Conservation (phyloP, 1,140 invertebrate genomes). For the Epicauta chinensis region DNA sequence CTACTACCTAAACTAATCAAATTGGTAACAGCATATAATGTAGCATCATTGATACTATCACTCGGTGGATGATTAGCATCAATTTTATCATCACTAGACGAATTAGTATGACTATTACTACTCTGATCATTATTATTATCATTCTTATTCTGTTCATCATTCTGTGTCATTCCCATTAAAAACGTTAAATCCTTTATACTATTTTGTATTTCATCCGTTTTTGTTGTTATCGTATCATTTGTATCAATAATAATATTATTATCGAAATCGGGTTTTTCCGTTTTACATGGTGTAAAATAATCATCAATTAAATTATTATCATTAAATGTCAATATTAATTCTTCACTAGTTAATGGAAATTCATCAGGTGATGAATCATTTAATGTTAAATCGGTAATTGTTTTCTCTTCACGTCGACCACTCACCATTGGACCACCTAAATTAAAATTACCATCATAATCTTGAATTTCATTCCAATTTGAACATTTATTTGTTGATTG, state of each 20-base stretch:
- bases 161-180: slow-evolving; percentile 3
- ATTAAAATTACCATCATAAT: slow-evolving; percentile 5
- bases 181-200: slow-evolving; percentile 3
- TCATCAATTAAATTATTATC: slow-evolving; percentile 12
- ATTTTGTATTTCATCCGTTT: slow-evolving; percentile 7
- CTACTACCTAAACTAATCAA: background rate
- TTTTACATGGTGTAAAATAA: slow-evolving; percentile 7
- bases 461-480: too few relatives aligned
- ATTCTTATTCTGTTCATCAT: background rate
- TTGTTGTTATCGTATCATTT: background rate
- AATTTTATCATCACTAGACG: too few relatives aligned
- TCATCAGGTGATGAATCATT: slow-evolving; percentile 3
- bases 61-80: too few relatives aligned
- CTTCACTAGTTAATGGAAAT: background rate
- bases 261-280: slow-evolving; percentile 9
- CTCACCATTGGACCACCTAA: slow-evolving; percentile 8
- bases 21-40: slow-evolving; percentile 6
- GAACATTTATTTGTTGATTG: slow-evolving; percentile 4
- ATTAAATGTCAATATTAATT: background rate
- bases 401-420: slow-evolving; percentile 6
- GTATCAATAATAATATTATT: slow-evolving; percentile 2
- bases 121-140: background rate
- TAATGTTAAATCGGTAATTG: slow-evolving; percentile 3
- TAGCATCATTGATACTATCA: slow-evolving; percentile 1
- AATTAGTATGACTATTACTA: background rate